Evolutionary conservation across 2,888 invertebrate species (phyloP).

Genomic region (Rhagonycha lutea): DNA sequence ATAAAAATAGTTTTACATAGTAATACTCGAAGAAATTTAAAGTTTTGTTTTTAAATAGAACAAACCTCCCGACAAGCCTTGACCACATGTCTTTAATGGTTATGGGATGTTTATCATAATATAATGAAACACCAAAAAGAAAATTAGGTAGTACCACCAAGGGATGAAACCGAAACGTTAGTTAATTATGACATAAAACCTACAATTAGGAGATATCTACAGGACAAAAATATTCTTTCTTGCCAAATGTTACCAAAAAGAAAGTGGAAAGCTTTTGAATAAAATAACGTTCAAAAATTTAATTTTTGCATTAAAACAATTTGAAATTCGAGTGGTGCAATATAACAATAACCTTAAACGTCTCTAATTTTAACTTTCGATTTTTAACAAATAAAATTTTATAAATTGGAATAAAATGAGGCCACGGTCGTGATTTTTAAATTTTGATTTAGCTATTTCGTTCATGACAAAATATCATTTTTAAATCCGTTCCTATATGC

Average conservation of each 20-base stretch:
- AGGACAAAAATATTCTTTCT: no score
- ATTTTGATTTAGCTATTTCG: constrained; percentile 10
- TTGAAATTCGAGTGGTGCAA: not conserved
- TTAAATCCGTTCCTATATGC: constrained; percentile 14
- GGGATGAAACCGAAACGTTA: not conserved
- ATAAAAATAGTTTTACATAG: no score
- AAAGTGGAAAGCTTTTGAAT: no score
- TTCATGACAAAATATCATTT: constrained; percentile 9
- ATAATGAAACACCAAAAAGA: not conserved
- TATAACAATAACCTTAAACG: not conserved
- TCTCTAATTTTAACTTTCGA: not conserved
- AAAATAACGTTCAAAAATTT: no score
- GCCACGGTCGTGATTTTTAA: constrained; percentile 23
- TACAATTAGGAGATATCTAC: no score
- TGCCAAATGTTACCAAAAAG: no score
- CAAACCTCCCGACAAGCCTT: no score
- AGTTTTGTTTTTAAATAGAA: no score
- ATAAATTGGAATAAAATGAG: constrained; percentile 6
- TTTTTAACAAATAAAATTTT: not conserved
- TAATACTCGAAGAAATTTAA: no score
- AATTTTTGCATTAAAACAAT: not conserved
- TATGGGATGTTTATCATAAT: not conserved
- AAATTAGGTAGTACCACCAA: not conserved
- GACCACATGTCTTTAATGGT: not conserved
- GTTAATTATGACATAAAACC: no score